Percentiles rank a stretch among this genome's conserved stretches.
Conservation (phyloP, 2,888 invertebrate species). For the Balanococcus diminutus region DNA sequence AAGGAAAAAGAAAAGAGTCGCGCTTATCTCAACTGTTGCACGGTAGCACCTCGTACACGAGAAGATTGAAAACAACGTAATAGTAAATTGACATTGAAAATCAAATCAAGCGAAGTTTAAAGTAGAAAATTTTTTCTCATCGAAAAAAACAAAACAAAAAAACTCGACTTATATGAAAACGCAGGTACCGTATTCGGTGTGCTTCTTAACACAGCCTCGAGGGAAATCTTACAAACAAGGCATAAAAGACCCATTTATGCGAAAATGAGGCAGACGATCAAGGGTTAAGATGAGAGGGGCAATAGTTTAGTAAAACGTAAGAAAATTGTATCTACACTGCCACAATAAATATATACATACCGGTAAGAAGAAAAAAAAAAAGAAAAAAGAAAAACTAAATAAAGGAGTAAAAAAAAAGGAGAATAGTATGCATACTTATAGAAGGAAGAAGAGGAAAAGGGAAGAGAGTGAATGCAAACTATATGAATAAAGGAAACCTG, state of each 20-base stretch:
- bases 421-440: conserved; percentile 15
- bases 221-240: conserved; percentile 56
- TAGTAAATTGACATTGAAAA: conserved; percentile 55
- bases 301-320: conserved; percentile 31
- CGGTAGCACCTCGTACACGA: not conserved
- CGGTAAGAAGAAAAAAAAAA: not conserved
- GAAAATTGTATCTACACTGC: conserved; percentile 53
- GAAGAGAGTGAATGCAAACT: not conserved
- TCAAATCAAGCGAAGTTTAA: conserved; percentile 51
- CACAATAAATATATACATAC: conserved; percentile 53
- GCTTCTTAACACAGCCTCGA: conserved; percentile 51
- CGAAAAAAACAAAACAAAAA: too few species aligned
- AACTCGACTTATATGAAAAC: not conserved
- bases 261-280: conserved; percentile 52
- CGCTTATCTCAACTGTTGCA: conserved; percentile 45
- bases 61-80: conserved; percentile 45
- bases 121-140: conserved; percentile 14
- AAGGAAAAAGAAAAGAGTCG: not conserved
- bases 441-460: not conserved
- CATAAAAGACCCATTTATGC: conserved; percentile 56
- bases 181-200: not conserved
- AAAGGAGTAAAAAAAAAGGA: not conserved
- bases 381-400: not conserved
- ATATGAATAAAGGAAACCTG: conserved; percentile 47
- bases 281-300: conserved; percentile 29